Percentiles rank a stretch among this genome's conserved stretches.
phyloP scores from a whole-genome alignment of 2,797 vertebrate species.

The Centroberyx gerrardi region DNA sequence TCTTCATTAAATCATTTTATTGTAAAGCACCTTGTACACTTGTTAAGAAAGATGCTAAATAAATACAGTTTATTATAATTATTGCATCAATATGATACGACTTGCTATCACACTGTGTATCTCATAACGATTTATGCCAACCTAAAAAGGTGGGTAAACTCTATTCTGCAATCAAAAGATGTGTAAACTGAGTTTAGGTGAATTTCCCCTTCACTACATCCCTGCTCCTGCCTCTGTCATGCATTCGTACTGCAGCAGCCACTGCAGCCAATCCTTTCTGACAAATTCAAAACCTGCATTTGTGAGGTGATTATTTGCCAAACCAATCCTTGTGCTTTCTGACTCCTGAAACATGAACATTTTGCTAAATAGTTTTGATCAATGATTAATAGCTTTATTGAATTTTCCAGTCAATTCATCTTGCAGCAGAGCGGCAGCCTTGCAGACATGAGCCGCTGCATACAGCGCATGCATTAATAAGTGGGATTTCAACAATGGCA shows the following conservation, averaged over 20 bases:
- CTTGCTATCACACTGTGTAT: too few relatives aligned
- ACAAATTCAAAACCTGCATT: slow-evolving; percentile 28
- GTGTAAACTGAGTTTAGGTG: too few relatives aligned
- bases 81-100: too few relatives aligned
- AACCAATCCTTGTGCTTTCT: slow-evolving; percentile 39
- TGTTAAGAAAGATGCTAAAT: too few relatives aligned
- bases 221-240: not conserved
- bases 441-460: slow-evolving; percentile 45
- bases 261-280: slow-evolving; percentile 23
- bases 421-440: slow-evolving; percentile 36
- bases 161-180: too few relatives aligned
- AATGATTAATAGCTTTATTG: slow-evolving; percentile 60
- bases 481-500: slow-evolving; percentile 34
- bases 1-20: too few relatives aligned
- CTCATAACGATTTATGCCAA: too few relatives aligned
- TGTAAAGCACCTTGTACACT: too few relatives aligned
- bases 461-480: slow-evolving; percentile 47
- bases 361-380: slow-evolving; percentile 53
- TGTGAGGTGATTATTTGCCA: slow-evolving; percentile 52
- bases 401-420: slow-evolving; percentile 67
- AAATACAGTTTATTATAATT: too few relatives aligned
- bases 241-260: slow-evolving; percentile 21
- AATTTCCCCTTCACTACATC: too few relatives aligned
- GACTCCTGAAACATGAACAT: slow-evolving; percentile 54
- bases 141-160: too few relatives aligned